Conservation (phyloP, 2,113 vertebrate genomes). For the Spermophilus dauricus region DNA sequence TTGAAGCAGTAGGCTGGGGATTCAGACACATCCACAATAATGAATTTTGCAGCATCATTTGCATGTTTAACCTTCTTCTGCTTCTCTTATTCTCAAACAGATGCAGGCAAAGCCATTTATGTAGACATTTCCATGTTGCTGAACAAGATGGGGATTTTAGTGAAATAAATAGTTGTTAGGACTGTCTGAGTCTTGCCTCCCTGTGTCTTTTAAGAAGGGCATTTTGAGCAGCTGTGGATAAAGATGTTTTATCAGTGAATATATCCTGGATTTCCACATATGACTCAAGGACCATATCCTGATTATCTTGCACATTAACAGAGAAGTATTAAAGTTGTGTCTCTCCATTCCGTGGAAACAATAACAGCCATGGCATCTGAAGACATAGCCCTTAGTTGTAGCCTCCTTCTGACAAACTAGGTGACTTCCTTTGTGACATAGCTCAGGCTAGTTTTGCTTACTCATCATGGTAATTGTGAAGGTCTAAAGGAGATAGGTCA, state of each 20-base stretch:
- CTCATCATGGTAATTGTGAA: background rate
- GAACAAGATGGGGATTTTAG: slow-evolving; percentile 32
- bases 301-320: background rate
- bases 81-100: slow-evolving; percentile 76
- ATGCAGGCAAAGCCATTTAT: slow-evolving; percentile 72
- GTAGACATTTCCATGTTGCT: background rate
- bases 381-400: background rate
- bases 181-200: background rate
- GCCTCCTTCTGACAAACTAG: background rate
- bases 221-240: background rate
- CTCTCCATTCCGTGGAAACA: background rate
- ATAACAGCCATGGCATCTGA: background rate
- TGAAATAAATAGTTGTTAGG: slow-evolving; percentile 35
- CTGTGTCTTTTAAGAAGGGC: slow-evolving; percentile 23
- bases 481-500: background rate
- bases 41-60: slow-evolving; percentile 82
- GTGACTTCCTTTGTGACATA: background rate
- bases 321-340: background rate
- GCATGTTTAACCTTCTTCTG: slow-evolving; percentile 81
- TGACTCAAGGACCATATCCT: background rate
- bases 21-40: slow-evolving; percentile 51
- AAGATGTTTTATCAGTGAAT: background rate
- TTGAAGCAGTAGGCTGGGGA: slow-evolving; percentile 50
- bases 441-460: background rate
- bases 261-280: background rate